Base-by-base conservation (phyloP, 2,888 invertebrate genomes). In the Ectobius pallidus region DNA sequence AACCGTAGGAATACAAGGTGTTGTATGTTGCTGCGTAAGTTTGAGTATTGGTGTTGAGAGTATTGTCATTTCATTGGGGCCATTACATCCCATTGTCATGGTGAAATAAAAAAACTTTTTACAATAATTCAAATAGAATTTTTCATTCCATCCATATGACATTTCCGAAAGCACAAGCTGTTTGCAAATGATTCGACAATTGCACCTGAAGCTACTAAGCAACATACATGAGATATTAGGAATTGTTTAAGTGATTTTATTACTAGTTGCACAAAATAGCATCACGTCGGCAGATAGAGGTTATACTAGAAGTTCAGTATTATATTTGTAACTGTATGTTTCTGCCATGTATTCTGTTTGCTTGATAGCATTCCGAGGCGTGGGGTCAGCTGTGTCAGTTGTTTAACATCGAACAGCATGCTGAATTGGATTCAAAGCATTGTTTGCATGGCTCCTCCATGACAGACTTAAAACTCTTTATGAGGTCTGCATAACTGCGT, bases 21-120 rank as follows among this genome's bases (percentile, higher is more conserved):
- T 58, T 70, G 70, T 61, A 61, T 70, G 70, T 58, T 58, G 39
- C 61, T 42, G 70, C 25, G 55, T 34, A 18, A 49, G 32, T 27
- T 32, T 34, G n/a, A 34, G 70, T 52, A 44, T 70, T 61, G 39
- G 44, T 70, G 58, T 70, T 30, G n/a, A 58, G n/a, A 22, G 14
- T 25, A 46, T 16, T 58, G 14, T 58, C 11, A 58, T 30, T 58
- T 30, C 14, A 14, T 22, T 22, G 16, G 1, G 3, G 25, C 25
- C 25, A 52, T 30, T 58, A 30, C n/a, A 11, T 58, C 58, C 32
- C 58, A 58, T 58, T 34, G 34, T 6, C 7, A 34, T 34, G 6
- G 34, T 7, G 11, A 34, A 34, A 34, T 34, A 34, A 34, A 34
- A 34, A 34, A 34, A 34, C 34, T 11, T 7, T 34, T 34, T 6